Conservation (phyloP, 2,888 invertebrate genomes). For the Thysanoteuthis rhombus region DNA sequence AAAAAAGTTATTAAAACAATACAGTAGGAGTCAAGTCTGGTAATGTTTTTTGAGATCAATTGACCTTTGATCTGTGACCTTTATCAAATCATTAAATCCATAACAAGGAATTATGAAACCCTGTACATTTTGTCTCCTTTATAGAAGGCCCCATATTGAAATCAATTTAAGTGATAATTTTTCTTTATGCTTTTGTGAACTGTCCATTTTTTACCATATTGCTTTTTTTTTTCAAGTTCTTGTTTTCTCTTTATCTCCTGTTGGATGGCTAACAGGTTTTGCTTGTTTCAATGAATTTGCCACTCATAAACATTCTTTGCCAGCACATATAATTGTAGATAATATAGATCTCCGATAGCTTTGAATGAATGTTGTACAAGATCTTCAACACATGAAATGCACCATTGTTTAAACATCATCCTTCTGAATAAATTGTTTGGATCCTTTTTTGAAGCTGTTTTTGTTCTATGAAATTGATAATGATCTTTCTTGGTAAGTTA, state of each 20-base stretch:
- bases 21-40: too few species aligned
- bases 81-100: neutral
- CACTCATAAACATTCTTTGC: constrained; percentile 64
- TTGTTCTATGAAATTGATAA: constrained; percentile 60
- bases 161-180: neutral
- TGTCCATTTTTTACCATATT: neutral
- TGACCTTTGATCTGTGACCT: neutral
- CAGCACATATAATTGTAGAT: constrained; percentile 51
- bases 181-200: neutral
- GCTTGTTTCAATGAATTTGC: neutral
- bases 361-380: constrained; percentile 58
- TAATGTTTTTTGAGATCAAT: too few species aligned
- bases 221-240: neutral
- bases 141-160: neutral
- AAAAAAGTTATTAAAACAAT: too few species aligned
- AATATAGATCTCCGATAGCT: constrained; percentile 57
- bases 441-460: too few species aligned
- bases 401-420: too few species aligned
- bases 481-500: constrained; percentile 53
- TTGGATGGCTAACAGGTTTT: neutral
- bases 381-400: constrained; percentile 62
- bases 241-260: neutral
- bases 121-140: neutral
- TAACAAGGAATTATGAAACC: neutral
- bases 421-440: too few species aligned